phyloP scores from a whole-genome alignment of 2,797 vertebrate species.

The Pangasius mekongensis region DNA sequence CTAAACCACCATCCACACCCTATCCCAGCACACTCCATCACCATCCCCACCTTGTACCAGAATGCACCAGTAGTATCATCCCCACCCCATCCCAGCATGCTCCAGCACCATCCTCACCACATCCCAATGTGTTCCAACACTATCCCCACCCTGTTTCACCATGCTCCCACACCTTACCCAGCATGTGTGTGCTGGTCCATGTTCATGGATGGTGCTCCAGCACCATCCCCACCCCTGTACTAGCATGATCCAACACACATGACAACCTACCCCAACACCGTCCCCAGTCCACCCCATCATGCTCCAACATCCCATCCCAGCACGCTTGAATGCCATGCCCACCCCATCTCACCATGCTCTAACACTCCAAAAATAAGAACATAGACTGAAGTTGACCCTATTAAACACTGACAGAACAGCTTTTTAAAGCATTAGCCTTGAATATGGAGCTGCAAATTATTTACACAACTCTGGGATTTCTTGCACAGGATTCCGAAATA shows the following conservation, averaged over 20 bases:
- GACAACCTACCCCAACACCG: background rate
- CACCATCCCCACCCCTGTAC: background rate
- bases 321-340: background rate
- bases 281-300: background rate
- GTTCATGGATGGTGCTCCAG: background rate
- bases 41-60: background rate
- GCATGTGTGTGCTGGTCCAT: background rate
- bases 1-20: background rate
- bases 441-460: background rate
- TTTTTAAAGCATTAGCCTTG: background rate
- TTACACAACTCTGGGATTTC: background rate
- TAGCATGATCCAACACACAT: background rate
- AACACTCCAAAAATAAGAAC: background rate
- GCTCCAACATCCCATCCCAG: background rate
- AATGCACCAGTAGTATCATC: background rate
- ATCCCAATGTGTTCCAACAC: background rate
- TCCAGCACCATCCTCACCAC: background rate
- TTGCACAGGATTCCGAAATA: background rate
- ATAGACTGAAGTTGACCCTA: background rate
- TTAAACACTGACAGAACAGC: background rate
- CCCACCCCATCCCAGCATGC: background rate
- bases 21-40: background rate
- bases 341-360: background rate
- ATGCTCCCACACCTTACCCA: background rate
- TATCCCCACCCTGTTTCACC: background rate